These are phyloP conservation scores for Amphiprion percula DNA, from an alignment of 2,113 vertebrate genomes.

Conservation along the genomic window DNA sequence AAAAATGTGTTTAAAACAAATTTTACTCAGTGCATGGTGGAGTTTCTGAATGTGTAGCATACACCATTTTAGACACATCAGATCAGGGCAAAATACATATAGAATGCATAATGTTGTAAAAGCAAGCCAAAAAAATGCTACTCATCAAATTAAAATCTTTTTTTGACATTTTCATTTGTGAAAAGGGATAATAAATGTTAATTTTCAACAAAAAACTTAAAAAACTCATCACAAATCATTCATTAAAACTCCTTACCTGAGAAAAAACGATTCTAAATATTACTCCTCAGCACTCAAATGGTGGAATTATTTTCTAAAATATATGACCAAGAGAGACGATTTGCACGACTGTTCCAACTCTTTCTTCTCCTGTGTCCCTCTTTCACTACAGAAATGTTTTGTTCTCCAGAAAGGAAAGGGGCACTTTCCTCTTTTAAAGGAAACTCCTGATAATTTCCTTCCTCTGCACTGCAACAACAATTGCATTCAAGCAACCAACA, in stretches of 20 bases:
- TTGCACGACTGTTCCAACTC: slow-evolving; percentile 24
- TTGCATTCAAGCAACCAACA: slow-evolving; percentile 68
- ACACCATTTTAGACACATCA: not conserved
- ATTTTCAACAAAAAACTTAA: not conserved
- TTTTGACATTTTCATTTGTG: not conserved
- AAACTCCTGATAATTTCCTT: slow-evolving; percentile 82
- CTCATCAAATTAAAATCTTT: not conserved
- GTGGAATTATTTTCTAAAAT: slow-evolving; percentile 11
- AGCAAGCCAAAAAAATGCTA: not conserved
- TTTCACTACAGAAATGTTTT: slow-evolving; percentile 69
- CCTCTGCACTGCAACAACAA: slow-evolving; percentile 76
- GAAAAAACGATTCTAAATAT: slow-evolving; percentile 5
- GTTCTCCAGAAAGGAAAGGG: slow-evolving; percentile 75
- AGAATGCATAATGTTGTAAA: not conserved
- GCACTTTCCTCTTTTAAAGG: slow-evolving; percentile 81
- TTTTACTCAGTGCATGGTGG: not conserved
- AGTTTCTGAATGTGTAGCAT: not conserved
- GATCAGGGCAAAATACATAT: not conserved
- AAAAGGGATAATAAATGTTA: not conserved
- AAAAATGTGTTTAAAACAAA: slow-evolving; percentile 29
- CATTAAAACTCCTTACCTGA: slow-evolving; percentile 60
- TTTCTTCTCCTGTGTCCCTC: slow-evolving; percentile 60
- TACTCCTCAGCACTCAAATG: slow-evolving; percentile 13
- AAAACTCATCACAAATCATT: not conserved
- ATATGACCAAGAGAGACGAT: slow-evolving; percentile 2